Base-by-base conservation (phyloP, 2,888 invertebrate genomes). In the Thereva unica region DNA sequence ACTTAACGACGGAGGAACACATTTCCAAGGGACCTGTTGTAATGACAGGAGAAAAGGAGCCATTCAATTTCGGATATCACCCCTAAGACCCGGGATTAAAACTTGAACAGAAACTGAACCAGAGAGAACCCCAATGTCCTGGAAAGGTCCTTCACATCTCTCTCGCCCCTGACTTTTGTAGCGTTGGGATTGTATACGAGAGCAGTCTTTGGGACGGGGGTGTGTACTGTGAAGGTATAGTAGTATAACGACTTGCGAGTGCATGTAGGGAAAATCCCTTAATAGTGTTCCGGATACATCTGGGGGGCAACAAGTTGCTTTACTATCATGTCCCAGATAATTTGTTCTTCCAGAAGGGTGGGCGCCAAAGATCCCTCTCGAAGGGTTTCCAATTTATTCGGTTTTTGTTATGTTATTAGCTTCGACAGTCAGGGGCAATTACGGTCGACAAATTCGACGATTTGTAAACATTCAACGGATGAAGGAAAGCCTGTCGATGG, bases 21-120 rank as follows among this genome's bases (percentile, higher is more conserved):
- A 23, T 23, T 41, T 37, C 34, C 40, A 35, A 34, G 37, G 64
- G 9, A 45, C 54, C 63, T 12, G 52, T 42, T 37, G 37, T 40
- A 38, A 23, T 23, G 10, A 4, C 12, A 10, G 34, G 50, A 38
- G 12, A 12, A 40, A 41, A 40, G 12, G 38, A 41, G 47, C 47
- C 45, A 50, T 61, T 61, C 61, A 61, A 61, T 50, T 61, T 61
- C 61, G 40, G 50, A 50, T 61, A 61, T 61, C 50, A 61, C 50
- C 41, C 50, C 50, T 38, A 40, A 50, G 50, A 50, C 9, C 61
- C 61, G 38, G 47, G 57, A 59, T 59, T 59, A 59, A 59, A 59
- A 59, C 57, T 59, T 59, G 38, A 44, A 37, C 35, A 23, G 9
- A 37, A 57, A 47, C 57, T 55, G 41, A 7, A 23, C 23, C 23